phyloP scores from a whole-genome alignment of 2,888 invertebrate species.

The Heteromurus nitidus region DNA sequence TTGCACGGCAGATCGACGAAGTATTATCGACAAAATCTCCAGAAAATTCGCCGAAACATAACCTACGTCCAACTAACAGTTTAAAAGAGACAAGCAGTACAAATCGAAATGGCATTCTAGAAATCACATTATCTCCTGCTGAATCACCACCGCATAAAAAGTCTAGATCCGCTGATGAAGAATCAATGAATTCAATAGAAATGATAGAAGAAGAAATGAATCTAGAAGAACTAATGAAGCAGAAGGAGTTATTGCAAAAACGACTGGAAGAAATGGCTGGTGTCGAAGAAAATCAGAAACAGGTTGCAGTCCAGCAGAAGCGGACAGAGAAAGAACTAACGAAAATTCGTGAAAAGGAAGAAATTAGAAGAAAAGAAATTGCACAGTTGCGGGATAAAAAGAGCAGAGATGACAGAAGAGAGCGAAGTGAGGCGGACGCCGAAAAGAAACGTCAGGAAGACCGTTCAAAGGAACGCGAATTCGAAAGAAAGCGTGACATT shows the following conservation, averaged over 20 bases:
- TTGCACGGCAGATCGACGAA: conserved; percentile 70
- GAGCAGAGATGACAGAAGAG: conserved; percentile 62
- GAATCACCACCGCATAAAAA: conserved; percentile 75
- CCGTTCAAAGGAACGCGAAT: conserved; percentile 73
- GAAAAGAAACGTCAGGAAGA: conserved; percentile 59
- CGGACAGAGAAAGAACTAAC: conserved; percentile 3
- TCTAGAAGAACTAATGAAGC: conserved; percentile 91
- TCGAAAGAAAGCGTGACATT: conserved; percentile 57
- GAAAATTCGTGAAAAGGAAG: conserved; percentile 4
- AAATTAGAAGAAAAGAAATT: conserved; percentile 35
- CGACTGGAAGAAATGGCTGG: conserved; percentile 57
- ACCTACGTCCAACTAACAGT: neutral
- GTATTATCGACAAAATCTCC: conserved; percentile 47
- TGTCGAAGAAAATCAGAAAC: conserved; percentile 7
- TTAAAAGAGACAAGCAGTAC: neutral
- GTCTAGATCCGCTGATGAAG: conserved; percentile 78
- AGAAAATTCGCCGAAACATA: neutral
- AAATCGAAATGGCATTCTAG: conserved; percentile 31
- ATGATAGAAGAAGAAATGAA: conserved; percentile 86
- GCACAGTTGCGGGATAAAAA: conserved; percentile 55
- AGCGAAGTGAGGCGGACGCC: too few species aligned
- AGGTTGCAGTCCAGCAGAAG: too few species aligned
- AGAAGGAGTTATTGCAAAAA: conserved; percentile 81
- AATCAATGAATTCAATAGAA: conserved; percentile 74
- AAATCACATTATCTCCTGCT: conserved; percentile 29